These are phyloP conservation scores for Suncus etruscus DNA, from an alignment of 2,113 vertebrate species.

Conservation along the genomic window DNA sequence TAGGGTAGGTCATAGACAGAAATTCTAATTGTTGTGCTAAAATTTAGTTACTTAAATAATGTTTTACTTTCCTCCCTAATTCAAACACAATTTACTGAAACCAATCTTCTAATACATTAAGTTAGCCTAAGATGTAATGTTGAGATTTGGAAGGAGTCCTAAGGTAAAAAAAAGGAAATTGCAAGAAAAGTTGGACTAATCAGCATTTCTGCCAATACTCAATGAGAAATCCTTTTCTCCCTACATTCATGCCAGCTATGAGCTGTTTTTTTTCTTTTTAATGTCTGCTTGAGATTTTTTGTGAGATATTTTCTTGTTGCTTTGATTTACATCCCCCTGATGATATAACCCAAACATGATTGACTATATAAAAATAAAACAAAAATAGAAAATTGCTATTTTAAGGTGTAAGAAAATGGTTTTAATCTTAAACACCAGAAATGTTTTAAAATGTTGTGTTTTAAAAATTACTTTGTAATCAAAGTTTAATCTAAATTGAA, in stretches of 20 bases:
- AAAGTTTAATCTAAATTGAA: conserved; percentile 33
- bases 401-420: background rate
- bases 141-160: background rate
- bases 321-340: no score
- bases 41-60: background rate
- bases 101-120: conserved; percentile 5
- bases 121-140: background rate
- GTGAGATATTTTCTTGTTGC: no score
- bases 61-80: background rate
- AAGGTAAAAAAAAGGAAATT: background rate
- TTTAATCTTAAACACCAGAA: conserved; percentile 37
- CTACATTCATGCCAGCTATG: no score
- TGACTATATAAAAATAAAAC: no score
- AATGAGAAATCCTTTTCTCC: no score
- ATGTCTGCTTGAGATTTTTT: no score
- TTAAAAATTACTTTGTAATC: background rate
- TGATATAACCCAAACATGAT: no score
- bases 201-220: no score
- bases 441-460: background rate
- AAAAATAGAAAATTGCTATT: background rate
- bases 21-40: background rate
- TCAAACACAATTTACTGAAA: background rate
- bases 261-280: no score
- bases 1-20: background rate
- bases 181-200: no score